These are phyloP conservation scores for Heteronetta atricapilla DNA, from an alignment of 2,113 vertebrate genomes.

Conservation along the genomic window DNA sequence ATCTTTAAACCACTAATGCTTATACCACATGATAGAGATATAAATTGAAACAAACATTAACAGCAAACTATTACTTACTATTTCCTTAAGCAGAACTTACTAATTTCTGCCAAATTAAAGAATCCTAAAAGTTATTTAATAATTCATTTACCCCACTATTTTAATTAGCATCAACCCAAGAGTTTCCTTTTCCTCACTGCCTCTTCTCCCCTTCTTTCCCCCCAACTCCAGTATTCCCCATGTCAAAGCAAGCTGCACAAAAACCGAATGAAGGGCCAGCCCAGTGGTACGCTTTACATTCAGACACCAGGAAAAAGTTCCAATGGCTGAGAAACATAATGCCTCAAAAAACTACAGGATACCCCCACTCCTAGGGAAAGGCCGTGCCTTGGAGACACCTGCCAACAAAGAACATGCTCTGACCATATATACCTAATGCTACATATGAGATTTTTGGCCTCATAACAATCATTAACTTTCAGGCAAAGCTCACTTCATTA, in stretches of 20 bases:
- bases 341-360: neutral
- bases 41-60: slow-evolving; percentile 5
- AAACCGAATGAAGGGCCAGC: slow-evolving; percentile 30
- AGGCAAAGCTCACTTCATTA: neutral
- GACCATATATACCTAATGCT: neutral
- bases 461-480: neutral
- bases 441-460: neutral
- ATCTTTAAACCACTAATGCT: neutral
- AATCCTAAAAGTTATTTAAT: neutral
- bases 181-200: slow-evolving; percentile 29
- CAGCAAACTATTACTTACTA: slow-evolving; percentile 37
- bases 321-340: neutral
- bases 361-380: neutral
- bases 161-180: slow-evolving; percentile 27
- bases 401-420: neutral
- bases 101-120: slow-evolving; percentile 21
- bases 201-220: slow-evolving; percentile 31
- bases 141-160: slow-evolving; percentile 18
- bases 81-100: slow-evolving; percentile 40
- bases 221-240: slow-evolving; percentile 19
- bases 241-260: slow-evolving; percentile 15
- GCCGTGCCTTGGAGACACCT: neutral
- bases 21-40: neutral
- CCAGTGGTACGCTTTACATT: neutral
- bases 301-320: neutral